Conservation (phyloP, 2,797 vertebrate genomes). For the Nannoperca australis region DNA sequence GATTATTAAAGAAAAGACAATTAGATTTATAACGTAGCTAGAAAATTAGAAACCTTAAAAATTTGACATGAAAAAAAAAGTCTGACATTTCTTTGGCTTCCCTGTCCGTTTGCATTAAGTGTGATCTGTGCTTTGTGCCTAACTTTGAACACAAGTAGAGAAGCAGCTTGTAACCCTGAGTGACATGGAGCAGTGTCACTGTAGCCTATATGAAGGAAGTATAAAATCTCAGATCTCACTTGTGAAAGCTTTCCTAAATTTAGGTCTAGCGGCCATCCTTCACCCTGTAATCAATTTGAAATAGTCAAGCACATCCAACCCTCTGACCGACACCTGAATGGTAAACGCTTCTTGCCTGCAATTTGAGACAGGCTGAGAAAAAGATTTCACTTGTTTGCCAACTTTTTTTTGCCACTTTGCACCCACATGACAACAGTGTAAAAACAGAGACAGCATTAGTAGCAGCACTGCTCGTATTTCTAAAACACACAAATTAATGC, state of each 20-base stretch:
- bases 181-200: conserved; percentile 55
- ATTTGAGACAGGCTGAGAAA: conserved; percentile 34
- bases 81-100: conserved; percentile 46
- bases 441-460: conserved; percentile 14
- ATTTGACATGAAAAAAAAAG: conserved; percentile 25
- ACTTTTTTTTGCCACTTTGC: conserved; percentile 29
- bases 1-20: conserved; percentile 50
- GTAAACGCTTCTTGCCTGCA: conserved; percentile 28
- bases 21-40: conserved; percentile 37
- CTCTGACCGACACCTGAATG: conserved; percentile 64
- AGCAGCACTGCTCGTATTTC: background rate
- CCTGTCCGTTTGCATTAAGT: conserved; percentile 59
- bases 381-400: conserved; percentile 36
- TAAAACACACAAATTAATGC: conserved; percentile 32
- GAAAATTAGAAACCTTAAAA: conserved; percentile 43
- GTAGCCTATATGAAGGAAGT: conserved; percentile 26
- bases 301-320: conserved; percentile 46
- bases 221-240: conserved; percentile 69
- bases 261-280: conserved; percentile 52
- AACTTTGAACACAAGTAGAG: conserved; percentile 58
- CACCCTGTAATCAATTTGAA: conserved; percentile 71
- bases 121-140: conserved; percentile 45
- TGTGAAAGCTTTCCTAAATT: conserved; percentile 67
- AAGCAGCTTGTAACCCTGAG: conserved; percentile 65
- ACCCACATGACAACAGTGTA: conserved; percentile 4